Percentiles rank a stretch among this genome's conserved stretches.
Evolutionary conservation across 37 sponge, comb jelly and placozoan genomes (phyloP).

Genomic region (Aplysina aerophoba): DNA sequence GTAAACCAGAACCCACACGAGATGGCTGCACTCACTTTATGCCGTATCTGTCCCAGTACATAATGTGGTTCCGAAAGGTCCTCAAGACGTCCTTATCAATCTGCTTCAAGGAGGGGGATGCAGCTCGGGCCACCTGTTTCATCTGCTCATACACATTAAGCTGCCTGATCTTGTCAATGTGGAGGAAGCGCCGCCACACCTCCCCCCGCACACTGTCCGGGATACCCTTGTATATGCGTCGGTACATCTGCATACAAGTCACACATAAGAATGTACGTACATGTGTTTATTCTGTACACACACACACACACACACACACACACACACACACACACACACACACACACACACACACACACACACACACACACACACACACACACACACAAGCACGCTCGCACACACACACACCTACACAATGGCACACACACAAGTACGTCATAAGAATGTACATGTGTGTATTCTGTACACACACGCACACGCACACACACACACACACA

Average conservation of each 20-base stretch:
- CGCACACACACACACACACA: slow-evolving; percentile 23
- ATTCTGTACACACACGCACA: slow-evolving; percentile 19
- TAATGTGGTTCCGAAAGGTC: slow-evolving; percentile 90
- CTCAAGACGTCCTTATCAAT: slow-evolving; percentile 93
- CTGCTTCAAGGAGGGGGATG: slow-evolving; percentile 85
- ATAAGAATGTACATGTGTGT: too few relatives aligned
- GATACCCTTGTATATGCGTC: slow-evolving; percentile 90
- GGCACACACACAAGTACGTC: slow-evolving; percentile 5
- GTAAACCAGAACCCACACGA: neutral
- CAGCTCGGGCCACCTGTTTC: slow-evolving; percentile 64
- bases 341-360: slow-evolving; percentile 18
- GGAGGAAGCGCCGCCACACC: slow-evolving; percentile 87
- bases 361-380: slow-evolving; percentile 21
- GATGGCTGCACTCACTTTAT: slow-evolving; percentile 82
- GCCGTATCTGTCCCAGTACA: slow-evolving; percentile 89
- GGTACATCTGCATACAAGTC: slow-evolving; percentile 43
- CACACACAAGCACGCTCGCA: slow-evolving; percentile 12
- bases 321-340: slow-evolving; percentile 3
- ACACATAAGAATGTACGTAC: neutral
- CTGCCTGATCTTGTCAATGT: slow-evolving; percentile 63
- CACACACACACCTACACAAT: slow-evolving; percentile 11
- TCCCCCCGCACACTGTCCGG: slow-evolving; percentile 87
- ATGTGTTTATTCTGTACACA: neutral
- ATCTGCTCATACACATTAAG: slow-evolving; percentile 74
- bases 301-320: neutral